Evolutionary conservation across 2,888 invertebrate species (phyloP), one percentile per base, ranked within the genome.

Genomic region (Drosophila eohydei): DNA sequence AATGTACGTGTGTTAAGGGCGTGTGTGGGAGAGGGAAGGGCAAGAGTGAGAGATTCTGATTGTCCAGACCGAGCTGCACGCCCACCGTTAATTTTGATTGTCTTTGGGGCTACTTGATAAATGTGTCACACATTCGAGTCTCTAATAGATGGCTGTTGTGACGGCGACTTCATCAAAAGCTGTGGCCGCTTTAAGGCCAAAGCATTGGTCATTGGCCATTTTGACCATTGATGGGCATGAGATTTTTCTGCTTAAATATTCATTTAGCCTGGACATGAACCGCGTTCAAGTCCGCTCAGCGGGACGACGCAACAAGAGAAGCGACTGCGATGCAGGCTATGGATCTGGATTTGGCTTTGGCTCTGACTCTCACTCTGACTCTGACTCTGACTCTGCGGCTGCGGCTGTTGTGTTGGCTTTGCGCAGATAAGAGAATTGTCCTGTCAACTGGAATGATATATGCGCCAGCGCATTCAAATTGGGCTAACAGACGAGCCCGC

Each of bases 391-490:
- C 54, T 50, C 43, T 55, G 59, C 44, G 67, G 75, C 80, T 83
- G 90, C 67, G 79, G 90, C 91, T 91, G 89, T 91, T 89, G 90
- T 92, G 92, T 92, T 92, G 92, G 92, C 90, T 93, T 93, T 90
- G 90, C 85, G 89, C 93, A 94, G 94, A 94, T 94, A 94, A 94
- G 94, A 94, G 95, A 95, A 95, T 95, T 95, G 95, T 94, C 94
- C 95, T 95, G 94, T 95, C 94, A 94, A 94, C 94, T 93, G 93
- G 93, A 94, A 95, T 95, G 95, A 95, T 95, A 95, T 95, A 95
- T 95, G 94, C 91, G 92, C 91, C 90, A 91, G 92, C 91, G 92
- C 89, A 92, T 92, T 92, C 92, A 93, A 92, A 92, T 92, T 93
- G 93, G 92, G 93, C 91, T 91, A 90, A 88, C 90, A 83, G 88